Base-by-base conservation (phyloP, 1,140 invertebrate species). In the Ditylenchus dipsaci region DNA sequence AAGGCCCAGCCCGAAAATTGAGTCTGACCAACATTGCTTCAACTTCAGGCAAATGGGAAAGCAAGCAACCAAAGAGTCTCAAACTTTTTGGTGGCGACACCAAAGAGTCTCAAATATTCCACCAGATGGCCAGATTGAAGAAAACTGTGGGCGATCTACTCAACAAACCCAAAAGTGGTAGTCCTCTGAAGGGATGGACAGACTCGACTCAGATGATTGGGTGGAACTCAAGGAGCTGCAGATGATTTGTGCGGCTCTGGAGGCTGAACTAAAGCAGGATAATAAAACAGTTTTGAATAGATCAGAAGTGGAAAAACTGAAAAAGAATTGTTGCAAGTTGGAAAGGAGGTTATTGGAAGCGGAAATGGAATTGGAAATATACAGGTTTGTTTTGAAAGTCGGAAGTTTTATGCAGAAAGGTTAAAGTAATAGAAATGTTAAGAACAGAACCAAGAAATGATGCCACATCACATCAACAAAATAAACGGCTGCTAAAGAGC, bases 401-500 rank as follows among this genome's bases (percentile, higher is more conserved):
- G 33, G 33, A 3, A 38, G 3, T 38, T 38, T 38, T 38, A n/a
- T n/a, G n/a, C n/a, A n/a, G n/a, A n/a, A n/a, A n/a, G n/a, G n/a
- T n/a, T n/a, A n/a, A n/a, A n/a, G n/a, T n/a, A n/a, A n/a, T n/a
- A n/a, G n/a, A n/a, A n/a, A 38, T 38, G 33, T 38, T 38, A 5
- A 38, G 49, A 60, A 63, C 30, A 33, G 75, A 78, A 45, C 66
- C 78, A n/a, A 23, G 58, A 29, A 21, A 19, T 15, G 73, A 72
- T 15, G 78, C 67, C n/a, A 8, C 3, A 53, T 21, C 30, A 0
- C 71, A 29, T n/a, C 19, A 19, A 11, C 26, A 38, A 13, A 56
- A 77, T 47, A n/a, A 33, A 7, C 42, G 66, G 17, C 38, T 76
- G 38, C 21, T 23, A 27, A 62, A 67, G 27, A 73, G 69, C 23